Evolutionary conservation across 2,113 vertebrate genomes (phyloP), one percentile per base, ranked within the genome.

Genomic region (Seriola aureovittata): DNA sequence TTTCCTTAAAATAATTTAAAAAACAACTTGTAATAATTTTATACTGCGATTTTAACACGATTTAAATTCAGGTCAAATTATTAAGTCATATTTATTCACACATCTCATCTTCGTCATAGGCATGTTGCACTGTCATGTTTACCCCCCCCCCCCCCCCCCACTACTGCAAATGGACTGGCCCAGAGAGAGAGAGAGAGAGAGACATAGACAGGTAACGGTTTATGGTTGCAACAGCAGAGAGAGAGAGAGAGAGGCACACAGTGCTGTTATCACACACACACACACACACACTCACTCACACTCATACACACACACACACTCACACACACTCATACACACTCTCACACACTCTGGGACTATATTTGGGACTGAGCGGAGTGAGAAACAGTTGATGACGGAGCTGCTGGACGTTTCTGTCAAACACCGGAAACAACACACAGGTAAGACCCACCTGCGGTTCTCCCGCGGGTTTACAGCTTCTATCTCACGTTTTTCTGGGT

Each of bases 141-240:
- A 21, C 65, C 72, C 58, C 67, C 67, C 34, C 29, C 2, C 29
- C 29, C 32, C 8, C 34, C 17, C 21, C 16, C 38, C 62, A 5
- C 68, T 44, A 57, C 55, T n/a, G 66, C 17, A 57, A 60, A 86
- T 86, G 81, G 88, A 83, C 72, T 68, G 58, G 57, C 82, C 86
- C 85, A 65, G 50, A 78, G 67, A 60, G 72, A 54, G 86, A 63
- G 68, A 17, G 36, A 25, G 50, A 69, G 57, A 59, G 82, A 73
- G 60, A 44, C 40, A 38, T 50, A 19, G 48, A 19, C 48, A 50
- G 48, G 48, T 50, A 50, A 50, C 48, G 17, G 48, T 38, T 38
- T 38, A 38, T 38, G 6, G 17, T 19, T 50, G 17, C 19, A 48
- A 50, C 48, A 7, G 48, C 48, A 6, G 9, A 50, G 17, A 38